Evolutionary conservation across 2,888 invertebrate genomes (phyloP), one percentile per base, ranked within the genome.

Genomic region (Agonopterix arenella): DNA sequence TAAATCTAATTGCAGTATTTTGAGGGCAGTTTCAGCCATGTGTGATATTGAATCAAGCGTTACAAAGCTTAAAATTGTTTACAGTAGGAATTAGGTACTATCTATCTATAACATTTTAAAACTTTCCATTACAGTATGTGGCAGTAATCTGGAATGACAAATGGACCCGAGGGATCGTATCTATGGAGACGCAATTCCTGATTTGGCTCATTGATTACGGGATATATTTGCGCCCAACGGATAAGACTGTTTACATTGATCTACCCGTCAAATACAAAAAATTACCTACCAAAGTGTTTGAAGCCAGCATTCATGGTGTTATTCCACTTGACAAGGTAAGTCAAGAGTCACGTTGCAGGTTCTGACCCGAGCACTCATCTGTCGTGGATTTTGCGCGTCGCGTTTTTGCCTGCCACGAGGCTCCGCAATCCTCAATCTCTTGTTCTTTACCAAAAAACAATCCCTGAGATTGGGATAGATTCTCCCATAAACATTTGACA

Each of bases 161-260:
- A 54, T 80, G 80, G 80, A 66, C 58, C 9, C 68, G 79, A 4
- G 81, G 79, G 7, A 53, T 81, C 10, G 57, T 80, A 1, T 61
- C 64, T 2, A 61, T 75, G 65, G 73, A 80, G 50, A 53, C 56
- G 1, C 66, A 71, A 41, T 67, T 73, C 51, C 50, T 65, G 4
- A 75, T 81, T 49, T 81, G 81, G 80, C 61, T 81, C 10, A 59
- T 80, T 38, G 80, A 81, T 48, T 68, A 69, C 60, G 80, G 80
- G 0, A 58, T 67, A 28, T 73, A 61, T 53, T 52, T 80, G 43
- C 59, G 70, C 1, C 69, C 75, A 0, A 60, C 60, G 53, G 69
- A 70, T 1, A 68, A 59, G 11, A 74, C 70, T 8, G 55, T 74
- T 4, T 71, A 60, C 51, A 58, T 68, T 0, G 58, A 73, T 37